phyloP scores from a whole-genome alignment of 1,140 invertebrate genomes.

The Hormaphis cornu region DNA sequence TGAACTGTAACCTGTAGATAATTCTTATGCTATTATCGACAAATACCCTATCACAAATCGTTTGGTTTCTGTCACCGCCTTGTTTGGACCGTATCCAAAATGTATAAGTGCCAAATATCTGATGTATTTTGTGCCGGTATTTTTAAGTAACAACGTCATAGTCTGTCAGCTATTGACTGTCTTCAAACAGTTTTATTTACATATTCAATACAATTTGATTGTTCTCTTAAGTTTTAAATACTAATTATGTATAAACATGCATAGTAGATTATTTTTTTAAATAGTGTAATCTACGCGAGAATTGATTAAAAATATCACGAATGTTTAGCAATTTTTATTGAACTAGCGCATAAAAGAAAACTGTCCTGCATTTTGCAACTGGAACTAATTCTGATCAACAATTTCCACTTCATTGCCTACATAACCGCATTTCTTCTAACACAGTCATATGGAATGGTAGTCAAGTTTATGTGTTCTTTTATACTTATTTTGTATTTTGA shows the following conservation, averaged over 20 bases:
- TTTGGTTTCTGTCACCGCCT: background rate
- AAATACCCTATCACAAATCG: conserved; percentile 18
- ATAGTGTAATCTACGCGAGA: background rate
- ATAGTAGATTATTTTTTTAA: background rate
- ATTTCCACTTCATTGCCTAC: conserved; percentile 24
- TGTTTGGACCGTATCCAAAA: background rate
- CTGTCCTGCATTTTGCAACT: conserved; percentile 5
- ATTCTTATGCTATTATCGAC: conserved; percentile 2
- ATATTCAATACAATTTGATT: background rate
- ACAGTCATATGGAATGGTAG: conserved; percentile 25
- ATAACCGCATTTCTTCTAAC: conserved; percentile 10
- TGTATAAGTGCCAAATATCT: conserved; percentile 21
- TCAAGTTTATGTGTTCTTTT: background rate
- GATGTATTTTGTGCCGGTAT: conserved; percentile 25
- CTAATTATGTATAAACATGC: too few species aligned
- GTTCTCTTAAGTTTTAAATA: background rate
- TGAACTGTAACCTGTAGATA: background rate
- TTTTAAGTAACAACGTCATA: conserved; percentile 27
- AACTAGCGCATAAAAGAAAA: conserved; percentile 2
- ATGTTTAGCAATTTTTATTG: background rate
- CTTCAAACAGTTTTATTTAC: conserved; percentile 13
- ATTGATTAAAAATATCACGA: background rate
- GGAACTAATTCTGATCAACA: conserved; percentile 11
- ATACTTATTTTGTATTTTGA: background rate
- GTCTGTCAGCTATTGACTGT: conserved; percentile 3